These are phyloP conservation scores for Dastarcus helophoroides DNA, from an alignment of 2,888 invertebrate species.

Conservation along the genomic window DNA sequence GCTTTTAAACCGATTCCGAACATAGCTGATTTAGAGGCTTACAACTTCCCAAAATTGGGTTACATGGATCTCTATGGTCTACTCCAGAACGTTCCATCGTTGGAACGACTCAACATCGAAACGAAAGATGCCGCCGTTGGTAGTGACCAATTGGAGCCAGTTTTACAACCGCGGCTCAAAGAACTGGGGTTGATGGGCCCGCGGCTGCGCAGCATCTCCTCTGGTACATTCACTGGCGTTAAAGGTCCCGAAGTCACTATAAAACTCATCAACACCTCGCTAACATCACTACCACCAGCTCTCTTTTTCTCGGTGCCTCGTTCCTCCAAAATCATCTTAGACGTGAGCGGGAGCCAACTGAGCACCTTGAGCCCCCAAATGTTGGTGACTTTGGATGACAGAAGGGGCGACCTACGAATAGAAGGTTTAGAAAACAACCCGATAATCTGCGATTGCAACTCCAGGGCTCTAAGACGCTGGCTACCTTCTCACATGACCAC, in stretches of 20 bases:
- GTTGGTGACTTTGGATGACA: slow-evolving; percentile 68
- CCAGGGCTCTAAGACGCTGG: slow-evolving; percentile 70
- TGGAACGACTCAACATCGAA: slow-evolving; percentile 73
- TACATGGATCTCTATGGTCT: slow-evolving; percentile 80
- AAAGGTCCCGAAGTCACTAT: slow-evolving; percentile 61
- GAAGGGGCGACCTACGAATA: slow-evolving; percentile 62
- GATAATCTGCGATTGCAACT: slow-evolving; percentile 75
- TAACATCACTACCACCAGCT: slow-evolving; percentile 66
- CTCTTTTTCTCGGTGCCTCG: slow-evolving; percentile 78
- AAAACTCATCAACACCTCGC: slow-evolving; percentile 69
- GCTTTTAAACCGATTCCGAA: slow-evolving; percentile 64
- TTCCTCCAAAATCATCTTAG: slow-evolving; percentile 68
- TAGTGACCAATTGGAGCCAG: slow-evolving; percentile 68
- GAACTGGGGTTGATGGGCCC: slow-evolving; percentile 64
- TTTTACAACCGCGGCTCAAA: slow-evolving; percentile 65
- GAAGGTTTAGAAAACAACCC: slow-evolving; percentile 69
- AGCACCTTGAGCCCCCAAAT: slow-evolving; percentile 67
- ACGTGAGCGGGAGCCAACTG: slow-evolving; percentile 68
- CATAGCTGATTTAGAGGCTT: slow-evolving; percentile 57
- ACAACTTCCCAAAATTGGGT: slow-evolving; percentile 67
- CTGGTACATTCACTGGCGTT: slow-evolving; percentile 73
- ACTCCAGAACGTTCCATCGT: slow-evolving; percentile 58
- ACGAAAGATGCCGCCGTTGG: slow-evolving; percentile 74
- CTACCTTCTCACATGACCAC: slow-evolving; percentile 53
- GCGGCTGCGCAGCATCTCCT: slow-evolving; percentile 63